Evolutionary conservation across 2,888 invertebrate genomes (phyloP).

Genomic region (Brenthis ino): DNA sequence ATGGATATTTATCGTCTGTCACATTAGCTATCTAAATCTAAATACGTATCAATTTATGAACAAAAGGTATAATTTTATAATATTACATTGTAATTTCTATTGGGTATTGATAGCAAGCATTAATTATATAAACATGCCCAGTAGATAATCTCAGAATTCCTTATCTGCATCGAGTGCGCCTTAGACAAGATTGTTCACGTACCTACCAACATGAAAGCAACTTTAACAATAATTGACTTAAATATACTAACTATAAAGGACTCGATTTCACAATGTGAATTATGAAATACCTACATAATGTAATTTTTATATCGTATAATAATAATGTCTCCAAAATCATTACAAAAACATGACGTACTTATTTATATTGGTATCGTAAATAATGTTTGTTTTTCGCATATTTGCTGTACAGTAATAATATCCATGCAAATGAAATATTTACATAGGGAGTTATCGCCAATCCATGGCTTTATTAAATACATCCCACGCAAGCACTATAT

Average conservation of each 20-base stretch:
- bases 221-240: slow-evolving; percentile 4
- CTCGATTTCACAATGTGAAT: neutral
- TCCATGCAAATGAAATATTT: no score
- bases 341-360: no score
- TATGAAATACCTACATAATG: neutral
- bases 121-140: slow-evolving; percentile 27
- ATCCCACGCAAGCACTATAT: no score
- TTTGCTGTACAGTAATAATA: no score
- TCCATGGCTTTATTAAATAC: no score
- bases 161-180: slow-evolving; percentile 24
- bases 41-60: slow-evolving; percentile 39
- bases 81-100: slow-evolving; percentile 31
- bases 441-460: no score
- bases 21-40: slow-evolving; percentile 38
- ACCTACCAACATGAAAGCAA: slow-evolving; percentile 9
- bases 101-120: slow-evolving; percentile 22
- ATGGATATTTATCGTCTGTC: slow-evolving; percentile 39
- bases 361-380: no score
- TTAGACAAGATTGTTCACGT: slow-evolving; percentile 18
- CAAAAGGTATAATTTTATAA: slow-evolving; percentile 35
- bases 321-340: no score
- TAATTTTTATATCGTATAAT: no score
- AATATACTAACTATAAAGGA: neutral
- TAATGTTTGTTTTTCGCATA: no score
- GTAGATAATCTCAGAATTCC: slow-evolving; percentile 25